Base-by-base conservation (phyloP, 2,888 invertebrate species). In the Xanthorhoe spadicearia region DNA sequence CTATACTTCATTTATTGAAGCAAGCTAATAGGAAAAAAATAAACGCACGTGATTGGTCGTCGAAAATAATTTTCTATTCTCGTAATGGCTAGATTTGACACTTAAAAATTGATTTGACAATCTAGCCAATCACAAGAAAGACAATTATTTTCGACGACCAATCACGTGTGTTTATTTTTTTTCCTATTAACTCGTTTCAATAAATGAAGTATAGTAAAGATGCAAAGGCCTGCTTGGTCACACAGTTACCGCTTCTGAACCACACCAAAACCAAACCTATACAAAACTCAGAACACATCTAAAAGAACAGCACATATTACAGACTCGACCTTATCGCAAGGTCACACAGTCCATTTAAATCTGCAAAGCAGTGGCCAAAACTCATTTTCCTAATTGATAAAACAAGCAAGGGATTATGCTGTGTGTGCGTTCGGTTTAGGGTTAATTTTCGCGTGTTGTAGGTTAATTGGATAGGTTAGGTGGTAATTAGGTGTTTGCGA, bases 401-500 rank as follows among this genome's bases (percentile, higher is more conserved):
- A 48, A 50, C 35, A 43, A 28, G 23, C 59, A 49, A 32, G 54
- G 58, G 51, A 46, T 64, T 62, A 48, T 28, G 46, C 59, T 58
- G 62, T 56, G 38, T 68, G 54, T 56, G 13, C 46, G 9, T 13
- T 51, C 10, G 52, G 3, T 4, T 58, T 59, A 68, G 52, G 64
- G 60, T 66, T 50, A 54, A 18, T 19, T 64, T 64, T 68, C 2
- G 49, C 13, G 0, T 64, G 56, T 2, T 2, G 17, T 54, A 18
- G 55, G 48, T 58, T 70, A 69, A 73, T 73, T 71, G 70, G 64
- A 62, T 64, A 58, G 68, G 69, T 73, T 71, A 65, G 66, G 54
- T 65, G 58, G 61, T 69, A 69, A 71, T 73, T 71, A 69, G 64
- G 71, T 73, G 71, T 71, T 69, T 69, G 74, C 66, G 66, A 69